Conservation (phyloP, 2,113 vertebrate species). For the Gallinago jamesoni region DNA sequence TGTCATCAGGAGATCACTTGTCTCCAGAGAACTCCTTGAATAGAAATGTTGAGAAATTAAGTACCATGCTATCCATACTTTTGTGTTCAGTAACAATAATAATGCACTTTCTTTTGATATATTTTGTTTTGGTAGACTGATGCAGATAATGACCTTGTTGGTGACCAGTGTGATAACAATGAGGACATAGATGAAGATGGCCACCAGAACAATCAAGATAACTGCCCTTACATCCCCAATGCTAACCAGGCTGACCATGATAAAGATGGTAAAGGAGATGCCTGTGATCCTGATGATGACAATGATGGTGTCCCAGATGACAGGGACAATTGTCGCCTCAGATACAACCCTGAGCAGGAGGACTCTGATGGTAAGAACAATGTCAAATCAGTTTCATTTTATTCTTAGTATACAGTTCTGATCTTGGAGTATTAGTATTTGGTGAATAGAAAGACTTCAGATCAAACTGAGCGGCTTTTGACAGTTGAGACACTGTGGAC, state of each 20-base stretch:
- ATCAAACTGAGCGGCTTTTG: background rate
- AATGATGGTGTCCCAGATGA: slow-evolving; percentile 94
- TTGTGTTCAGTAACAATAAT: background rate
- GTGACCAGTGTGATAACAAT: slow-evolving; percentile 95
- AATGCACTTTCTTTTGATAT: background rate
- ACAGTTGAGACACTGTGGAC: background rate
- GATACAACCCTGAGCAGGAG: slow-evolving; percentile 87
- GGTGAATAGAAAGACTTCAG: background rate
- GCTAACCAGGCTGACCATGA: slow-evolving; percentile 97
- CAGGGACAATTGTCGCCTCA: slow-evolving; percentile 94
- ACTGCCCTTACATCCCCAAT: slow-evolving; percentile 94
- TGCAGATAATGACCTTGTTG: slow-evolving; percentile 91
- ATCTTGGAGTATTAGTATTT: background rate
- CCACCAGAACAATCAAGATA: slow-evolving; percentile 97
- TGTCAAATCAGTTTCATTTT: background rate
- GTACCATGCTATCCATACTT: background rate
- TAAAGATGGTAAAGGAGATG: slow-evolving; percentile 92
- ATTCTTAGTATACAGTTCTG: background rate
- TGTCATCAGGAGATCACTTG: background rate
- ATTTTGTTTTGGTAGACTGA: slow-evolving; percentile 77
- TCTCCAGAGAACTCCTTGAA: background rate
- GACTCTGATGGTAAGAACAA: slow-evolving; percentile 86
- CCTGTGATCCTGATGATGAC: slow-evolving; percentile 94
- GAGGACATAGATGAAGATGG: slow-evolving; percentile 97
- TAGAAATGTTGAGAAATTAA: background rate